Evolutionary conservation across 2,888 invertebrate species (phyloP).

Genomic region (Tipula helvola): DNA sequence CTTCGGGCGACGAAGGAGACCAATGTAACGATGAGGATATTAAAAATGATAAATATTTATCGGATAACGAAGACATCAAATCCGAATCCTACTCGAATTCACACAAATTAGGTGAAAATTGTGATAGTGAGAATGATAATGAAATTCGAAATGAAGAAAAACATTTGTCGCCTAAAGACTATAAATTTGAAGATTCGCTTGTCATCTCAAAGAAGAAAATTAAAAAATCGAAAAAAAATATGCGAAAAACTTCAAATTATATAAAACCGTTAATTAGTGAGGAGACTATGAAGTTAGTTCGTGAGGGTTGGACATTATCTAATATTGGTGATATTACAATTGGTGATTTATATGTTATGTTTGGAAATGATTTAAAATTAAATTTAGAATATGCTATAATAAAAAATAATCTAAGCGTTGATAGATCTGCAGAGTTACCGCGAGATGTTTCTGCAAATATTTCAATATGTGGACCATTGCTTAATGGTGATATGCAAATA

Average conservation of each 20-base stretch:
- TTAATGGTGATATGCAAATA: background rate
- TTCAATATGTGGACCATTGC: background rate
- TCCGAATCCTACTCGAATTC: background rate
- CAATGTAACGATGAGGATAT: constrained; percentile 25
- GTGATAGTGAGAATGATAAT: background rate
- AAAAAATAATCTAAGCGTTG: background rate
- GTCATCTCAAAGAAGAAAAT: background rate
- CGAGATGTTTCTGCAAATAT: background rate
- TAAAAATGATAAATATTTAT: background rate
- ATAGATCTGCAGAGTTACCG: background rate
- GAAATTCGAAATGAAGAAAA: background rate
- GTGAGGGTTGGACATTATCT: constrained; percentile 62
- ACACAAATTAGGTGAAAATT: background rate
- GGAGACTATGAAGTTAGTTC: constrained; percentile 30
- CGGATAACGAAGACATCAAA: constrained; percentile 13
- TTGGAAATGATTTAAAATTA: constrained; percentile 54
- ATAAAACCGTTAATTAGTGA: constrained; percentile 29
- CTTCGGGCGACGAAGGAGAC: constrained; percentile 14
- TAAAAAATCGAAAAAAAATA: constrained; percentile 10
- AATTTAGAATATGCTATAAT: constrained; percentile 52
- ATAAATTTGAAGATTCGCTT: constrained; percentile 16
- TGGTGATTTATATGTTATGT: constrained; percentile 84
- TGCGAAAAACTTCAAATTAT: background rate
- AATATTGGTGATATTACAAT: constrained; percentile 71
- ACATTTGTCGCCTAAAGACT: constrained; percentile 8